Evolutionary conservation across 2,797 vertebrate genomes (phyloP), one percentile per base, ranked within the genome.

Genomic region (Tachyglossus aculeatus): DNA sequence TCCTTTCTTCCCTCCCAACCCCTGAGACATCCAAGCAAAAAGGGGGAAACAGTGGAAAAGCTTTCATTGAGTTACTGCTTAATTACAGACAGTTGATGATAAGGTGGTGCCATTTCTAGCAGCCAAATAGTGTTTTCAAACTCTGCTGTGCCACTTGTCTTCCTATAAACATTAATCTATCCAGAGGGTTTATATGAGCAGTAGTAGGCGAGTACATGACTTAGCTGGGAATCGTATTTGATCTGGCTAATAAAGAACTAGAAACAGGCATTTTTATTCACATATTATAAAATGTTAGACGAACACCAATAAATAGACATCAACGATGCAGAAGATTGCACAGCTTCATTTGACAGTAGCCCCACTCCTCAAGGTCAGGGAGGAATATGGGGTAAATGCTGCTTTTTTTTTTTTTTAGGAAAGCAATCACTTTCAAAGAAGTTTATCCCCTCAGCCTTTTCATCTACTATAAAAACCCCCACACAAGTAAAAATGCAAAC

Each of bases 401-500:
- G 79, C 61, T 5, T 10, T 22, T 54, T 37, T 55, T 27, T 6
- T 1, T 13, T 57, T 70, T 80, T 45, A 69, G 39, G 72, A 3
- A 67, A 38, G 71, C 71, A 52, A 31, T 48, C 51, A 58, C 29
- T 74, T 63, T 27, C 51, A 19, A 29, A 84, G 68, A 53, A 67
- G 56, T 84, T 86, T 52, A 40, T 66, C 51, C 36, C 22, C 12
- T 25, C 25, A 65, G 8, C 5, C 15, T 67, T 83, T 67, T 39
- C 24, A 55, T 59, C 33, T 44, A 34, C 14, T 56, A 63, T 61
- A 40, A 60, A 64, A 67, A 67, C 32, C 10, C 57, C 9, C 33
- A 71, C 38, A 55, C 39, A 75, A 74, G 38, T 58, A 59, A 71
- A 55, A 41, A 32, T 78, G 45, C 55, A 81, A 87, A 58, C 50